Evolutionary conservation across 2,797 vertebrate species (phyloP).

Genomic region (Myotis planiceps): DNA sequence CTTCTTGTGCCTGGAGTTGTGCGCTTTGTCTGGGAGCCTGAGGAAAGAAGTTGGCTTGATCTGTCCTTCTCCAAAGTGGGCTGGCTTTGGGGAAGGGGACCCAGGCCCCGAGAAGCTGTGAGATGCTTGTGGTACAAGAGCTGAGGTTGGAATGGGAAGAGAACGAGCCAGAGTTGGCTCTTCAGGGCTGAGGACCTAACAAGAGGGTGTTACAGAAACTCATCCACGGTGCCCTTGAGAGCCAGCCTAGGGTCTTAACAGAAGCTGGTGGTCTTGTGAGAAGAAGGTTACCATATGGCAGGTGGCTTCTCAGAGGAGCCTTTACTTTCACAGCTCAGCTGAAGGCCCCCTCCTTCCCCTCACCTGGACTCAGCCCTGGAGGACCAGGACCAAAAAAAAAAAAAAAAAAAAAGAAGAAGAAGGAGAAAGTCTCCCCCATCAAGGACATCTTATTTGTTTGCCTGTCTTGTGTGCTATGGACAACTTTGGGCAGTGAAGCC

Average conservation of each 20-base stretch:
- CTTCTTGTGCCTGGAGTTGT: background rate
- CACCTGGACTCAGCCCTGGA: fast-evolving
- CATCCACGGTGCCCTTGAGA: background rate
- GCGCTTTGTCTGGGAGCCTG: background rate
- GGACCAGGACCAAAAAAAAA: no score
- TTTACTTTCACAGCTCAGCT: background rate
- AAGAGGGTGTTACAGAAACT: background rate
- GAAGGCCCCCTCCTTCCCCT: background rate
- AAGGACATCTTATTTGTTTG: background rate
- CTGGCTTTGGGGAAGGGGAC: background rate
- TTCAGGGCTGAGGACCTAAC: background rate
- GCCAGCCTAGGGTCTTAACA: no score
- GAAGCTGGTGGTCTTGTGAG: no score
- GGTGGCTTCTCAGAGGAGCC: background rate
- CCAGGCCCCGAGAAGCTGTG: background rate
- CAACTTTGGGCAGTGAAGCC: background rate
- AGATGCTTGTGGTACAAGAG: background rate
- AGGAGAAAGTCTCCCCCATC: background rate
- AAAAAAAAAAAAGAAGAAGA: background rate
- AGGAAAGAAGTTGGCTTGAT: background rate
- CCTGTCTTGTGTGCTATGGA: background rate
- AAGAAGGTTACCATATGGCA: no score
- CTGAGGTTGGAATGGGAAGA: background rate
- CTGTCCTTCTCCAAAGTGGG: background rate
- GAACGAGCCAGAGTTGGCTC: background rate